phyloP scores from a whole-genome alignment of 2,113 vertebrate species.

The Sylvietta virens region DNA sequence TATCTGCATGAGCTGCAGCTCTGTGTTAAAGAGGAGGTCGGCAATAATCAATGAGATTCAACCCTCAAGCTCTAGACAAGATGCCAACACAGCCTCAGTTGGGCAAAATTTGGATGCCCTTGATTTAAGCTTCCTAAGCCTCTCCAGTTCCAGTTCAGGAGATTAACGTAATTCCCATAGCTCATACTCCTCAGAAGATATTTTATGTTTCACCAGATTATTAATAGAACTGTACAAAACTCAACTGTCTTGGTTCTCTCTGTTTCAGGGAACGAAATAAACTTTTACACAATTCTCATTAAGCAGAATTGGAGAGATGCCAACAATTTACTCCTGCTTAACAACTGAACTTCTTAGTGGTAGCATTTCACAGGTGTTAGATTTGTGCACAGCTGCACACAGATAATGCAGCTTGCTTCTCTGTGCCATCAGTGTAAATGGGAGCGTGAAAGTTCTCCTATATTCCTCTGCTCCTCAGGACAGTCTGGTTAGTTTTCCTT shows the following conservation, averaged over 20 bases:
- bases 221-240: background rate
- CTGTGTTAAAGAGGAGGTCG: background rate
- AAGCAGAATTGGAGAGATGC: background rate
- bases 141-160: constrained; percentile 51
- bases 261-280: background rate
- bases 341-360: background rate
- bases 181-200: background rate
- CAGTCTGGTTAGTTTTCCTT: background rate
- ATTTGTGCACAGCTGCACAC: background rate
- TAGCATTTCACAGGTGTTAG: background rate
- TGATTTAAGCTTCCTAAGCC: constrained; percentile 65
- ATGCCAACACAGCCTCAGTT: constrained; percentile 40
- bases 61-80: background rate
- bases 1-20: background rate
- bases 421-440: background rate
- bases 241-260: background rate
- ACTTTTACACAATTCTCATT: background rate
- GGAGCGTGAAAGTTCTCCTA: background rate
- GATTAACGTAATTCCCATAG: constrained; percentile 57
- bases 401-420: background rate
- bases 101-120: constrained; percentile 64
- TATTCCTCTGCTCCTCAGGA: background rate
- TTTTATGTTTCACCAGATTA: constrained; percentile 7
- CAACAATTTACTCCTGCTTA: background rate
- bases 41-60: constrained; percentile 16